Conservation (phyloP, 92 coral and sea anemone species). For the Actinernus sp. region DNA sequence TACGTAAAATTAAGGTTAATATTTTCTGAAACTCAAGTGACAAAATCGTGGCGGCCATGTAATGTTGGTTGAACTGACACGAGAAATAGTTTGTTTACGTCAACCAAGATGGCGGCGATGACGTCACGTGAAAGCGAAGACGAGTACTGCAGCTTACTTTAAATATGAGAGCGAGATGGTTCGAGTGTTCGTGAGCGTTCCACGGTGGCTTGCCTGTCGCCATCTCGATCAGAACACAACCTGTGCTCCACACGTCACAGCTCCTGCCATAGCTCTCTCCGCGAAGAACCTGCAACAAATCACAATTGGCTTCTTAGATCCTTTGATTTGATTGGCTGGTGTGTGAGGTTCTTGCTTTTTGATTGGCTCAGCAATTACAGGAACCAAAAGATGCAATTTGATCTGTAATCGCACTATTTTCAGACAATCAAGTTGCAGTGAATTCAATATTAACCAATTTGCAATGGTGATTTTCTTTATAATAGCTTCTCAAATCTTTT, state of each 20-base stretch:
- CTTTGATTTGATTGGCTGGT: too few species aligned
- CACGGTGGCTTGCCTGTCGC: slow-evolving; percentile 96
- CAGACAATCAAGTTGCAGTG: background rate
- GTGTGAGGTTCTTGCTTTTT: too few species aligned
- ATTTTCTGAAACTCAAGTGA: too few species aligned
- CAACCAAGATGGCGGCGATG: too few species aligned
- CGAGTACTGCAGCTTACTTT: slow-evolving; percentile 85
- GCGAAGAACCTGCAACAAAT: slow-evolving; percentile 78
- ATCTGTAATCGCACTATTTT: too few species aligned
- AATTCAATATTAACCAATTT: background rate
- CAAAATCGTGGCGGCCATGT: too few species aligned
- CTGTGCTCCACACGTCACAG: slow-evolving; percentile 98
- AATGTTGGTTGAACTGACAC: too few species aligned
- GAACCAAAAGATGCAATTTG: background rate
- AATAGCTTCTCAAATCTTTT: background rate
- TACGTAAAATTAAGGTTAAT: too few species aligned
- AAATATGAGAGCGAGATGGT: slow-evolving; percentile 93
- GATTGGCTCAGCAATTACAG: too few species aligned
- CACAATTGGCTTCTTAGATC: too few species aligned
- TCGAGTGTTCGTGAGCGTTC: slow-evolving; percentile 98
- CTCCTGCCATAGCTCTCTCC: slow-evolving; percentile 98
- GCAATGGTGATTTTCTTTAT: background rate
- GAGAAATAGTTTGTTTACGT: too few species aligned
- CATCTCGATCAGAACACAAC: slow-evolving; percentile 95
- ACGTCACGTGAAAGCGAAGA: too few species aligned